Evolutionary conservation across 2,113 vertebrate genomes (phyloP).

Genomic region (Dromiciops gliroides): DNA sequence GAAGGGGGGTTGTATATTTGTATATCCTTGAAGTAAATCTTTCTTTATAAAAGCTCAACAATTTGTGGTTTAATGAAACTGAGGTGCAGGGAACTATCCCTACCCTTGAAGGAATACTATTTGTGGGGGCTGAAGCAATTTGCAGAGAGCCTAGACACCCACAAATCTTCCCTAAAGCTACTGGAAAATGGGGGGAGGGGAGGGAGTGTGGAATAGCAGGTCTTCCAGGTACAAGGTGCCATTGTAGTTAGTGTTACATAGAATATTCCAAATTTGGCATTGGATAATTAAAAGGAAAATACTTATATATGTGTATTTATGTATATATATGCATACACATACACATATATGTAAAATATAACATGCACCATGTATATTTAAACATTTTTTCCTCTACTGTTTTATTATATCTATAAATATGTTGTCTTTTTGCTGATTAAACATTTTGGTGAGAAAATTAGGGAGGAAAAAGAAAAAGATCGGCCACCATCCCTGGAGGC

Average conservation of each 20-base stretch:
- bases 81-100: not conserved
- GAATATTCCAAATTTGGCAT: not conserved
- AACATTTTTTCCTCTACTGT: conserved; percentile 26
- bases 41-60: not conserved
- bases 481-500: conserved; percentile 35
- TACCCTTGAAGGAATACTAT: not conserved
- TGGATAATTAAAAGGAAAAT: not conserved
- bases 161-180: not conserved
- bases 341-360: conserved; percentile 35
- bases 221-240: not conserved
- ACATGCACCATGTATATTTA: conserved; percentile 49
- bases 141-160: no score
- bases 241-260: not conserved
- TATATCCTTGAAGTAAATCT: not conserved
- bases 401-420: conserved; percentile 62
- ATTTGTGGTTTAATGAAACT: not conserved
- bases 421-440: conserved; percentile 44
- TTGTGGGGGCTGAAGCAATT: not conserved
- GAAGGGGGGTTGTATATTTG: not conserved
- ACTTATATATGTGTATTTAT: not conserved
- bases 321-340: not conserved
- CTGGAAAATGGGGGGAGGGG: not conserved
- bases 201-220: not conserved
- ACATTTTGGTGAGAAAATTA: conserved; percentile 59
- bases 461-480: conserved; percentile 56